Percentiles rank a stretch among this genome's conserved stretches.
phyloP scores from a whole-genome alignment of 30 jellyfish, hydroid and myxozoan species.

The Aurelia aurita complex sp. Pacific region DNA sequence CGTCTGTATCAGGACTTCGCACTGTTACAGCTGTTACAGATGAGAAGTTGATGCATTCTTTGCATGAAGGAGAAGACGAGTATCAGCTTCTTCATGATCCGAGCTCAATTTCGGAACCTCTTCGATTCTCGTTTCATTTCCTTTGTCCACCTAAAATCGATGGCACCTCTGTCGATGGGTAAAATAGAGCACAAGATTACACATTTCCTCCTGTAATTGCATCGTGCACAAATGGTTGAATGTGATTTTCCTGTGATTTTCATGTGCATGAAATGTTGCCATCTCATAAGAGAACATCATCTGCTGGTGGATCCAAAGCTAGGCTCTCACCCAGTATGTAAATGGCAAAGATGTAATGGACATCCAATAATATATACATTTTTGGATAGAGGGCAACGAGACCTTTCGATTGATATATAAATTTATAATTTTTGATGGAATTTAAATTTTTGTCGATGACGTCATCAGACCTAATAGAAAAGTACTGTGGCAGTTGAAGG shows the following conservation, averaged over 20 bases:
- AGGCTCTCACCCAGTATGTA: no score
- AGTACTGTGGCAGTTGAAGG: background rate
- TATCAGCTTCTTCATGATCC: constrained; percentile 60
- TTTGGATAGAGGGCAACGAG: no score
- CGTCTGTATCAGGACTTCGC: background rate
- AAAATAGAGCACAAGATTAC: background rate
- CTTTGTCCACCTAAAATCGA: background rate
- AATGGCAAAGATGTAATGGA: no score
- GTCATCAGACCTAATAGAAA: no score
- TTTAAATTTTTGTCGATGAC: no score
- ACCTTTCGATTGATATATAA: background rate
- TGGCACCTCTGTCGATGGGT: constrained; percentile 25
- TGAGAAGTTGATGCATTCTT: constrained; percentile 5
- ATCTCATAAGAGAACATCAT: no score
- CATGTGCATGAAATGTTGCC: no score
- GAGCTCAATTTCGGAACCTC: constrained; percentile 19
- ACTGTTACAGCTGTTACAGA: background rate
- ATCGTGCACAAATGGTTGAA: background rate
- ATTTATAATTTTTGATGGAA: background rate
- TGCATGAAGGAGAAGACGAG: background rate
- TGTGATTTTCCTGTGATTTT: no score
- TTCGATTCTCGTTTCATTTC: background rate
- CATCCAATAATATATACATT: no score
- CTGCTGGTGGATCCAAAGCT: no score
- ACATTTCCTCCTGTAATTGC: background rate